Conservation (phyloP, 2,888 invertebrate genomes). For the Zootermopsis nevadensis region DNA sequence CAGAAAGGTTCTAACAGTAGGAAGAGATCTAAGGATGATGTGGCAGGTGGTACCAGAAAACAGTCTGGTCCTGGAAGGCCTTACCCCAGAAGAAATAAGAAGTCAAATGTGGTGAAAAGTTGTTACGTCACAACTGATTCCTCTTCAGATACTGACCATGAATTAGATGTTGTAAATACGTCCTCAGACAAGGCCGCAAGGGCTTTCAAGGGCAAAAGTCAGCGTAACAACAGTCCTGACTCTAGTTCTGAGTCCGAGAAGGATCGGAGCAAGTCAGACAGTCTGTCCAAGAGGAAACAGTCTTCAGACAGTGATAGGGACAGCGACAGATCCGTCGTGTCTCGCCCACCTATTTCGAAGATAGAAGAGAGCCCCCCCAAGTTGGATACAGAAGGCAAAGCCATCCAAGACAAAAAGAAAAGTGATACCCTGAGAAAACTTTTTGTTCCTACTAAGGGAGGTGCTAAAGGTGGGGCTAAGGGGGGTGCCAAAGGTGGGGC, state of each 20-base stretch:
- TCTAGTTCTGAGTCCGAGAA: slow-evolving; percentile 39
- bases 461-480: slow-evolving; percentile 55
- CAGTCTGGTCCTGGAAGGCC: slow-evolving; percentile 35
- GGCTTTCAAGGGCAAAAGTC: background rate
- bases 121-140: slow-evolving; percentile 47
- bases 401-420: slow-evolving; percentile 76
- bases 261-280: background rate
- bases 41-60: slow-evolving; percentile 6
- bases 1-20: slow-evolving; percentile 19
- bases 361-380: slow-evolving; percentile 62
- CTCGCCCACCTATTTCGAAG: slow-evolving; percentile 57
- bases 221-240: slow-evolving; percentile 25
- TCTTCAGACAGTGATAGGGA: slow-evolving; percentile 50
- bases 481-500: slow-evolving; percentile 69
- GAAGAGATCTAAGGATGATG: slow-evolving; percentile 18
- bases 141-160: slow-evolving; percentile 47
- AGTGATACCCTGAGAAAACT: slow-evolving; percentile 74
- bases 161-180: slow-evolving; percentile 40
- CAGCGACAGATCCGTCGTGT: slow-evolving; percentile 51
- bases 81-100: background rate
- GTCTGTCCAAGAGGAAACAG: slow-evolving; percentile 12
- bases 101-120: slow-evolving; percentile 40
- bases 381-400: slow-evolving; percentile 65
- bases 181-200: slow-evolving; percentile 27
- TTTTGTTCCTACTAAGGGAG: slow-evolving; percentile 64